Base-by-base conservation (phyloP, 2,113 vertebrate genomes). In the Leucosticte australis region DNA sequence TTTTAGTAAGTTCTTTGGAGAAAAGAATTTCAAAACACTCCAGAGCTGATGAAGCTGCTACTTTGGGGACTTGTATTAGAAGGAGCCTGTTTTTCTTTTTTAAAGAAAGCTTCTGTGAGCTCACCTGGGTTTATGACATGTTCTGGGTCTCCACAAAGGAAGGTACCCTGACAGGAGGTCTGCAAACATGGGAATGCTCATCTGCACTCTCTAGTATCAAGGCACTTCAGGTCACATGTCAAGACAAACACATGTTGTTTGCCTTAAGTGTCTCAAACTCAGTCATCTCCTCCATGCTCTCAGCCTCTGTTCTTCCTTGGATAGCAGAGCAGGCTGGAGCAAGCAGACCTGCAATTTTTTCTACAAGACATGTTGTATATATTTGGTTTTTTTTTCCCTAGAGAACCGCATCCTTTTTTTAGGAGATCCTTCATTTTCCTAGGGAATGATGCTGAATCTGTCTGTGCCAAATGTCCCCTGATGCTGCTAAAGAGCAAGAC, bases 191-290 rank as follows among this genome's bases (percentile, higher is more conserved):
- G 47, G 18, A 84, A 59, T 0, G 6, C 15, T 81, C 26, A 10
- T 67, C 13, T 4, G 0, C 2, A 1, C 33, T 82, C 18, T 78
- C 14, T 7, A 7, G 4, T 75, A 12, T 70, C 0, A 2, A 57
- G 28, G 28, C 11, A 41, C 8, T 77, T 91, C 33, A n/a, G 15
- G 16, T 53, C 23, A 81, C 0, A 2, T 31, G 19, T 17, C n/a
- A 47, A 92, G 57, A 75, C 17, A 62, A 53, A 42, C 2, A 47
- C 1, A 22, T 27, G 5, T 27, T 78, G 16, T 50, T 68, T 80
- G 23, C 49, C 44, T 56, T 44, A 56, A 27, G 10, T 83, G 27
- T 42, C 67, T 85, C 31, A 57, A 41, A 31, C 10, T 71, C 46
- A 31, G 30, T 56, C 22, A 23, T 22, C 10, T 69, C 39, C 23